phyloP scores from a whole-genome alignment of 2,113 vertebrate species.

The Aegithalos caudatus region DNA sequence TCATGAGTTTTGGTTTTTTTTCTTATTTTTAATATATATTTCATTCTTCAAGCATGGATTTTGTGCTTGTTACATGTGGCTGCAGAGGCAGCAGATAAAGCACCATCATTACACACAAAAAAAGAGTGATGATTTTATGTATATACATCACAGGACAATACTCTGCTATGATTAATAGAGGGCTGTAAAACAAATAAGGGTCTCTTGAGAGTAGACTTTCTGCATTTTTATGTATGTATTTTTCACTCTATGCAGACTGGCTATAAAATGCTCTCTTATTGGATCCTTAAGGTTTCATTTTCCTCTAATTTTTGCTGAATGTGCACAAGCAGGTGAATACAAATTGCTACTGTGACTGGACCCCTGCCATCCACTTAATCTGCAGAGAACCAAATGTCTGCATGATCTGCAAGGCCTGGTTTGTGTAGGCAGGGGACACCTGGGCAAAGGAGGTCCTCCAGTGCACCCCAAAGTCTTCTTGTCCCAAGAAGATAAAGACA shows the following conservation, averaged over 20 bases:
- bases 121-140: background rate
- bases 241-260: background rate
- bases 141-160: background rate
- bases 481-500: background rate
- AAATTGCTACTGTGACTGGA: background rate
- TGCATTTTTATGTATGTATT: background rate
- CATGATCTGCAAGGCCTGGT: background rate
- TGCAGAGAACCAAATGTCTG: background rate
- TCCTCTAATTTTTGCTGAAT: background rate
- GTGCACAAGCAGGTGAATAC: background rate
- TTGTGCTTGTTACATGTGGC: background rate
- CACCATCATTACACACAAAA: background rate
- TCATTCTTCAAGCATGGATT: background rate
- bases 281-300: background rate
- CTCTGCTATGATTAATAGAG: background rate
- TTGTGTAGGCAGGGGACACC: background rate
- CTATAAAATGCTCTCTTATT: background rate
- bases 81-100: background rate
- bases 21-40: background rate
- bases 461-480: background rate
- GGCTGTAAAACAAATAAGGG: background rate
- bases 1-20: background rate
- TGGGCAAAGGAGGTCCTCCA: background rate
- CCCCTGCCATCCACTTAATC: background rate
- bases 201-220: background rate